These are phyloP conservation scores for Trichopoda pennipes DNA, from an alignment of 2,888 invertebrate species.

Conservation along the genomic window DNA sequence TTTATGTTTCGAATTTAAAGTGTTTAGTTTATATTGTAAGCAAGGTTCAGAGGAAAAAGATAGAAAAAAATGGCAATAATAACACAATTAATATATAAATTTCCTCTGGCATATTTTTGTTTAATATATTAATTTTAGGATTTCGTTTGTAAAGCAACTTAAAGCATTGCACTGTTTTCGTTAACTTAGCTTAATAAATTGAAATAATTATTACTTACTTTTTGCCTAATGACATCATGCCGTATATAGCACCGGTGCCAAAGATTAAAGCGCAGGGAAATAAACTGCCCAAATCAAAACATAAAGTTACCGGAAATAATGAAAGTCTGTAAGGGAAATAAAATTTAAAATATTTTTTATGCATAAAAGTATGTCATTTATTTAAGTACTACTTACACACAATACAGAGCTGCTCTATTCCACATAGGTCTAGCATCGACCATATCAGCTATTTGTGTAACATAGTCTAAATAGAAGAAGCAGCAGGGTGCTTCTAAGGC, in stretches of 20 bases:
- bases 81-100: constrained; percentile 67
- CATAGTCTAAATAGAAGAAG: constrained; percentile 97
- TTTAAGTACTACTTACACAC: constrained; percentile 87
- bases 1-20: constrained; percentile 48
- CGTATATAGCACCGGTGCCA: constrained; percentile 93
- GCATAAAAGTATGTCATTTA: neutral
- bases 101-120: constrained; percentile 58
- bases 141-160: constrained; percentile 20
- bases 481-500: constrained; percentile 98
- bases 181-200: neutral
- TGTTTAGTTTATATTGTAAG: constrained; percentile 52
- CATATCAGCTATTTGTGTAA: constrained; percentile 91
- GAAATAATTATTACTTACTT: constrained; percentile 86
- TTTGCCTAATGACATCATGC: constrained; percentile 96
- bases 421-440: constrained; percentile 93
- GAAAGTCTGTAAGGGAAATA: constrained; percentile 84
- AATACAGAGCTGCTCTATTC: constrained; percentile 93
- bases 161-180: constrained; percentile 7
- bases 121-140: constrained; percentile 6
- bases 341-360: neutral
- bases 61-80: constrained; percentile 73
- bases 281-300: constrained; percentile 87
- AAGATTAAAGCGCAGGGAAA: constrained; percentile 95
- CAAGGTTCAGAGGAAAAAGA: constrained; percentile 53
- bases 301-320: constrained; percentile 89